Conservation (phyloP, 2,113 vertebrate genomes). For the Narcine bancroftii region DNA sequence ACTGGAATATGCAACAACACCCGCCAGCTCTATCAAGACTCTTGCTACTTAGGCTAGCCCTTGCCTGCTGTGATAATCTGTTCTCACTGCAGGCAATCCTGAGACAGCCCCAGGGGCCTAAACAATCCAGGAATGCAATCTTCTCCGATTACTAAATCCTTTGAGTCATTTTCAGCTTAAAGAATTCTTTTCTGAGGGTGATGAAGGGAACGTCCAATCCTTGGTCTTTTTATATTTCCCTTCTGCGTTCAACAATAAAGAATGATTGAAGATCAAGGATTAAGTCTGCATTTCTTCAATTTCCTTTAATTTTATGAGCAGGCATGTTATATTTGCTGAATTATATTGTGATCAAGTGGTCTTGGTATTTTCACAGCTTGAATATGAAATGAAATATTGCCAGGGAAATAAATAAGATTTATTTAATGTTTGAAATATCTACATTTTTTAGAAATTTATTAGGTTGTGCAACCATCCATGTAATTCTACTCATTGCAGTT, state of each 20-base stretch:
- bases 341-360: constrained; percentile 62
- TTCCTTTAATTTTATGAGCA: constrained; percentile 61
- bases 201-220: constrained; percentile 4
- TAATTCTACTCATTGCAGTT: neutral
- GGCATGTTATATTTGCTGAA: constrained; percentile 57
- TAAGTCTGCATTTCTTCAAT: constrained; percentile 55
- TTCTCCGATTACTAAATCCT: constrained; percentile 35
- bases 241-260: constrained; percentile 46
- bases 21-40: constrained; percentile 10
- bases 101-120: constrained; percentile 29
- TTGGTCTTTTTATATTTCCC: constrained; percentile 40
- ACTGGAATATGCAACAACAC: constrained; percentile 12
- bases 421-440: constrained; percentile 64
- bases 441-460: constrained; percentile 41
- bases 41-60: constrained; percentile 20
- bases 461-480: neutral
- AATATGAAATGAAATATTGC: constrained; percentile 61
- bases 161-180: constrained; percentile 36
- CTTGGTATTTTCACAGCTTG: constrained; percentile 54
- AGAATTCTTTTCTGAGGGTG: constrained; percentile 21
- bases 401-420: constrained; percentile 50
- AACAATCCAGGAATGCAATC: constrained; percentile 37
- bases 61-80: constrained; percentile 34
- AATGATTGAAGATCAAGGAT: constrained; percentile 56
- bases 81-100: constrained; percentile 32